Evolutionary conservation across 2,113 vertebrate genomes (phyloP).

Genomic region (Dasyurus viverrinus): DNA sequence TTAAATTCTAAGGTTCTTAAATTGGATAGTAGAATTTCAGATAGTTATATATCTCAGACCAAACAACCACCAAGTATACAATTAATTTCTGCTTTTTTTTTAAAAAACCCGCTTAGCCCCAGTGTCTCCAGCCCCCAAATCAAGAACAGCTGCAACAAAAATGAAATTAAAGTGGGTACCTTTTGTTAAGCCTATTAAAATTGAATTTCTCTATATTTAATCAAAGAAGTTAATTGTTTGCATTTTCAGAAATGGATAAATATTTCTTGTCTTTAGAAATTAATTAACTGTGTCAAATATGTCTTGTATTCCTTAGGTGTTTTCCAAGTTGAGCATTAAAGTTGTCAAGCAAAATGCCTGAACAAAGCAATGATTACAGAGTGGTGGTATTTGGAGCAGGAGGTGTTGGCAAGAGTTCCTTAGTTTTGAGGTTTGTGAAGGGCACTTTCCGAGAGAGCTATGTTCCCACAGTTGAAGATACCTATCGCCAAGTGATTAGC

Average conservation of each 20-base stretch:
- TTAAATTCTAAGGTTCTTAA: neutral
- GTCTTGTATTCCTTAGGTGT: conserved; percentile 71
- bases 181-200: neutral
- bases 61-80: neutral
- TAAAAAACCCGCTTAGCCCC: neutral
- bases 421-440: conserved; percentile 89
- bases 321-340: conserved; percentile 36
- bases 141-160: neutral
- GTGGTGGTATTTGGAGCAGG: conserved; percentile 90
- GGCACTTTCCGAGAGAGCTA: conserved; percentile 91
- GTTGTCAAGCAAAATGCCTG: conserved; percentile 83
- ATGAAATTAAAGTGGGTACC: neutral
- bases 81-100: neutral
- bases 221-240: neutral
- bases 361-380: conserved; percentile 90
- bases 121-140: neutral
- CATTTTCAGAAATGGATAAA: neutral
- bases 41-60: neutral
- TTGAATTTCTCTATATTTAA: neutral
- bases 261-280: rapidly evolving
- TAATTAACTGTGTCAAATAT: conserved; percentile 33
- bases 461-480: conserved; percentile 90
- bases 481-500: conserved; percentile 91
- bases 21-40: neutral
- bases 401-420: conserved; percentile 89